These are phyloP conservation scores for Cathartes aura DNA, from an alignment of 2,113 vertebrate species.

Conservation along the genomic window DNA sequence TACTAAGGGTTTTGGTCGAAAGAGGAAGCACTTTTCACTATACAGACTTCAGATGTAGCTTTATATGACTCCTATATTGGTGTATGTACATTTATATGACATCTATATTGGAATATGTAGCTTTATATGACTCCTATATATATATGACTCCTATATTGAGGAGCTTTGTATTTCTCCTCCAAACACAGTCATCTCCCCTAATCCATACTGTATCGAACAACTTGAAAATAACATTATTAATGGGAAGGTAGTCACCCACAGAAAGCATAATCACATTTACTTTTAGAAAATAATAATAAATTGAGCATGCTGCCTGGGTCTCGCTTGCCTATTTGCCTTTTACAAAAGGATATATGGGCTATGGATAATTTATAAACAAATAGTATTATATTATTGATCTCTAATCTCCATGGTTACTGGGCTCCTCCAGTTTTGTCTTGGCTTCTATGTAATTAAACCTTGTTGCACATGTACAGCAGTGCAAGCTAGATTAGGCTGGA, in stretches of 20 bases:
- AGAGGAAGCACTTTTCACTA: background rate
- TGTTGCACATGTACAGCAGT: background rate
- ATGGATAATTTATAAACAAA: conserved; percentile 45
- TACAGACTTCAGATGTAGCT: background rate
- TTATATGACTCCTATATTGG: background rate
- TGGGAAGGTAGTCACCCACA: background rate
- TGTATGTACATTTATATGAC: background rate
- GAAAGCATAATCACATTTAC: background rate
- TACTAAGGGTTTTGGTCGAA: background rate
- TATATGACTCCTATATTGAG: background rate
- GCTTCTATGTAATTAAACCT: background rate
- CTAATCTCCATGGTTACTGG: conserved; percentile 34
- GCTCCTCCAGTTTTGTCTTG: background rate
- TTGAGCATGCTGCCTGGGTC: background rate
- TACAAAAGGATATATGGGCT: background rate
- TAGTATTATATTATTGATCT: conserved; percentile 35
- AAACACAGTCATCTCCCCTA: background rate
- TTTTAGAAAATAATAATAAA: background rate
- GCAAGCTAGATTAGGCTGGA: background rate
- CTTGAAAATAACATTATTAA: background rate
- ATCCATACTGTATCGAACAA: background rate
- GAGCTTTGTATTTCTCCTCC: background rate
- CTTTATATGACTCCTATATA: background rate
- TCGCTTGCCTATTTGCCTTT: background rate
- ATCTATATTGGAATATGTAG: background rate